Evolutionary conservation across 2,888 invertebrate genomes (phyloP).

Genomic region (Micoletzkya japonica): DNA sequence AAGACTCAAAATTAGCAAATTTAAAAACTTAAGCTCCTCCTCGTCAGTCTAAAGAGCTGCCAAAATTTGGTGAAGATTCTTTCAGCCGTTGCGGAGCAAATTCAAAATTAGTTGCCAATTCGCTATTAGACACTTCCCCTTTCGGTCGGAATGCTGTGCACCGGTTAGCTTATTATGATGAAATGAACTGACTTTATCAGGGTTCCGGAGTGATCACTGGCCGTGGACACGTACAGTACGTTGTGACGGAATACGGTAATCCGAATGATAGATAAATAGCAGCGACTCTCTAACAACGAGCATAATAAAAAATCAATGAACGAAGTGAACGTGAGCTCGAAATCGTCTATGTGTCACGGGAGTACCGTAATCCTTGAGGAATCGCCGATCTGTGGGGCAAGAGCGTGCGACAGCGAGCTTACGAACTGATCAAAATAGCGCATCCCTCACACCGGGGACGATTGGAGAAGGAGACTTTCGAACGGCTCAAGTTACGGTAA

Average conservation of each 20-base stretch:
- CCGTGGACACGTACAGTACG: constrained; percentile 87
- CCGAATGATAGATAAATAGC: constrained; percentile 81
- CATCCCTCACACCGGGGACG: constrained; percentile 83
- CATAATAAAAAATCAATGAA: constrained; percentile 75
- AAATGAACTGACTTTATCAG: constrained; percentile 67
- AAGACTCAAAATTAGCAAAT: too few species aligned
- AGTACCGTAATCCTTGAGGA: constrained; percentile 67
- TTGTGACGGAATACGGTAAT: constrained; percentile 87
- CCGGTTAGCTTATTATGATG: too few species aligned
- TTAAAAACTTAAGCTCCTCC: too few species aligned
- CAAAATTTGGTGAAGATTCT: too few species aligned
- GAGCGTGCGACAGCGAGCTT: constrained; percentile 83
- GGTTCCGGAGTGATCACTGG: constrained; percentile 94
- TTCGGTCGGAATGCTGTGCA: too few species aligned
- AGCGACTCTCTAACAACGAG: constrained; percentile 80
- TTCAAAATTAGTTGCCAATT: too few species aligned
- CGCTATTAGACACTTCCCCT: too few species aligned
- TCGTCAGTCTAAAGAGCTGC: too few species aligned
- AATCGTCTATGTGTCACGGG: not conserved
- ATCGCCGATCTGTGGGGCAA: constrained; percentile 87
- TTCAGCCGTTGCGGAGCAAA: too few species aligned
- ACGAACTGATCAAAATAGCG: constrained; percentile 77
- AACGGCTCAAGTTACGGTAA: constrained; percentile 70
- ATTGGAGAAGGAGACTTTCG: constrained; percentile 85
- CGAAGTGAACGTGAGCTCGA: constrained; percentile 65